These are phyloP conservation scores for Prosopocoilus inquinatus DNA, from an alignment of 2,888 invertebrate genomes.

Conservation along the genomic window DNA sequence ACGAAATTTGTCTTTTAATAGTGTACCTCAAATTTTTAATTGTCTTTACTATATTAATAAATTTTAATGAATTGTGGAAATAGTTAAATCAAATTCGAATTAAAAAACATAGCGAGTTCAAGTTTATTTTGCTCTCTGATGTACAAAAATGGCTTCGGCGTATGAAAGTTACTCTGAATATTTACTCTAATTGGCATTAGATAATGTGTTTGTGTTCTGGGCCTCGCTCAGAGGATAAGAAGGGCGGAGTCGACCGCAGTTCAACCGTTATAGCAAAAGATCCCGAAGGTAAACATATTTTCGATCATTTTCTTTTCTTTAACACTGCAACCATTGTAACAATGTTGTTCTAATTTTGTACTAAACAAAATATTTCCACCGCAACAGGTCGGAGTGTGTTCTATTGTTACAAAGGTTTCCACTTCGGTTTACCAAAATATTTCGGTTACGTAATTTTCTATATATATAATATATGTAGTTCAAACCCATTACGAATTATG, in stretches of 20 bases:
- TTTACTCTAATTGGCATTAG: conserved; percentile 25
- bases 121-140: neutral
- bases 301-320: conserved; percentile 17
- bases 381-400: no score
- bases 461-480: no score
- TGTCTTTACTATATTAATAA: no score
- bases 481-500: no score
- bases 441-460: no score
- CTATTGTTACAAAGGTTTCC: neutral
- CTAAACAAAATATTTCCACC: neutral
- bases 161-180: conserved; percentile 20
- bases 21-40: no score
- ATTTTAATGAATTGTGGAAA: neutral
- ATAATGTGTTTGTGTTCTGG: conserved; percentile 58
- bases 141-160: conserved; percentile 15
- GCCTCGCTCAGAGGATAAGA: conserved; percentile 76
- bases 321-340: conserved; percentile 15
- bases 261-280: conserved; percentile 93
- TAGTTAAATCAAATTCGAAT: neutral
- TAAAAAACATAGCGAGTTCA: neutral
- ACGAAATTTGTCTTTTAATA: no score
- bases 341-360: neutral
- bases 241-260: conserved; percentile 89
- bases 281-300: conserved; percentile 71
- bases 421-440: neutral